These are phyloP conservation scores for Drosophila lacteicornis DNA, from an alignment of 1,140 invertebrate genomes.

Conservation along the genomic window DNA sequence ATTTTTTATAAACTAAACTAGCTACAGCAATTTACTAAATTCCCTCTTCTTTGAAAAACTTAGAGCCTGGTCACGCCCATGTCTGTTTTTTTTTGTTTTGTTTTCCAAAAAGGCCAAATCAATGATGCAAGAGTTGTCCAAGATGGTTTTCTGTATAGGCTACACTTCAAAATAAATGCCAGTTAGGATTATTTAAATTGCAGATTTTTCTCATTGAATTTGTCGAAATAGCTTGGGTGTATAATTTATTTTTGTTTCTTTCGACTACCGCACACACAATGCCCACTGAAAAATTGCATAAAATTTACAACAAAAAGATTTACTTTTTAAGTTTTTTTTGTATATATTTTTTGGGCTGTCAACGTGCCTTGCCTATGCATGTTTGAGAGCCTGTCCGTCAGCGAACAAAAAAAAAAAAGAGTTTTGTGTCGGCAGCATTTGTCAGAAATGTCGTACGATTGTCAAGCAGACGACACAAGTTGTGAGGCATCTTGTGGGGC, in stretches of 20 bases:
- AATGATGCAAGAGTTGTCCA: conserved; percentile 71
- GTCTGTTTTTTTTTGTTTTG: background rate
- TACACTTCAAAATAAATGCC: conserved; percentile 76
- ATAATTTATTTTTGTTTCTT: conserved; percentile 66
- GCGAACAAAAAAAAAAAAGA: conserved; percentile 22
- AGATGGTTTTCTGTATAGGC: conserved; percentile 54
- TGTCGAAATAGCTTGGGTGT: conserved; percentile 71
- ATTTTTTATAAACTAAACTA: background rate
- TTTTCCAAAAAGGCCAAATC: conserved; percentile 11
- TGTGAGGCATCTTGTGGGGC: conserved; percentile 57
- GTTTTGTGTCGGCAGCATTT: conserved; percentile 75
- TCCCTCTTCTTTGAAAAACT: background rate
- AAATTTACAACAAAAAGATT: conserved; percentile 61
- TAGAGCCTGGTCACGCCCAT: conserved; percentile 18
- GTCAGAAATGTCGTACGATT: conserved; percentile 80
- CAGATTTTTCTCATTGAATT: conserved; percentile 78
- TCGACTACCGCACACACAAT: conserved; percentile 37
- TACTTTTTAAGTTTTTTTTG: conserved; percentile 29
- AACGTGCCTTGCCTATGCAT: conserved; percentile 66
- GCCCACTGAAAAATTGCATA: conserved; percentile 68
- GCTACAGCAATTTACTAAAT: background rate
- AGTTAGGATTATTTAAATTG: conserved; percentile 79
- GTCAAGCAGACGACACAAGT: conserved; percentile 64
- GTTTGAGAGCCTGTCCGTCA: conserved; percentile 60
- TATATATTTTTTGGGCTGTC: conserved; percentile 54